phyloP scores from a whole-genome alignment of 2,113 vertebrate genomes.

The Antennarius striatus region DNA sequence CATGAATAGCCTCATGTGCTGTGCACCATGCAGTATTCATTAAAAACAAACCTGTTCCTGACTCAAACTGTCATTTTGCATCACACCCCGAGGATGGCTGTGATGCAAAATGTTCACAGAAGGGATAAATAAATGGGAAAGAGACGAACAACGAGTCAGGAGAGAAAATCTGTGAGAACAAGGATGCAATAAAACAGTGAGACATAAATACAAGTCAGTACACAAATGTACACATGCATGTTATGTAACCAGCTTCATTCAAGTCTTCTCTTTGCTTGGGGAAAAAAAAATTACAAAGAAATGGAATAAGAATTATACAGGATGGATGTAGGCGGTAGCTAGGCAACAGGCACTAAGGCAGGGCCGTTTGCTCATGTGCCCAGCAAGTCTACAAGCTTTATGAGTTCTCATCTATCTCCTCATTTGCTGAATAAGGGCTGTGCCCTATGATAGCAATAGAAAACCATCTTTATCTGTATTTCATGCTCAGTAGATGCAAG shows the following conservation, averaged over 20 bases:
- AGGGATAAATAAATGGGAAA: background rate
- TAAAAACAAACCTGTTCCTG: constrained; percentile 10
- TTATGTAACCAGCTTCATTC: constrained; percentile 27
- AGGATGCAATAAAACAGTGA: background rate
- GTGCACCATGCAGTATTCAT: background rate
- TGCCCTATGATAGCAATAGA: constrained; percentile 1
- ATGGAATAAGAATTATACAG: constrained; percentile 33
- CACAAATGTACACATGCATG: constrained; percentile 1
- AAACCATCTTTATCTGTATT: constrained; percentile 9
- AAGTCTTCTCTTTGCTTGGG: constrained; percentile 15
- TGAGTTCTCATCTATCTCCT: constrained; percentile 47
- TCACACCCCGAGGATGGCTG: background rate
- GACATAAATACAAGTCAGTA: background rate
- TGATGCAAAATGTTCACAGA: constrained; percentile 2
- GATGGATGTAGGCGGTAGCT: constrained; percentile 63
- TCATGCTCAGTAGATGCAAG: background rate
- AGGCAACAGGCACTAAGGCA: constrained; percentile 69
- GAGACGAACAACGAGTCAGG: background rate
- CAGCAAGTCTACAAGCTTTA: constrained; percentile 47
- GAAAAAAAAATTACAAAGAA: constrained; percentile 7
- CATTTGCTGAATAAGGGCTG: constrained; percentile 25
- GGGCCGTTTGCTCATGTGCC: constrained; percentile 50
- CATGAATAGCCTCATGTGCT: constrained; percentile 6
- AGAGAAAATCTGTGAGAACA: background rate
- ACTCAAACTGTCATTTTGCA: background rate